phyloP scores from a whole-genome alignment of 2,888 invertebrate genomes.

The Lobophora halterata region DNA sequence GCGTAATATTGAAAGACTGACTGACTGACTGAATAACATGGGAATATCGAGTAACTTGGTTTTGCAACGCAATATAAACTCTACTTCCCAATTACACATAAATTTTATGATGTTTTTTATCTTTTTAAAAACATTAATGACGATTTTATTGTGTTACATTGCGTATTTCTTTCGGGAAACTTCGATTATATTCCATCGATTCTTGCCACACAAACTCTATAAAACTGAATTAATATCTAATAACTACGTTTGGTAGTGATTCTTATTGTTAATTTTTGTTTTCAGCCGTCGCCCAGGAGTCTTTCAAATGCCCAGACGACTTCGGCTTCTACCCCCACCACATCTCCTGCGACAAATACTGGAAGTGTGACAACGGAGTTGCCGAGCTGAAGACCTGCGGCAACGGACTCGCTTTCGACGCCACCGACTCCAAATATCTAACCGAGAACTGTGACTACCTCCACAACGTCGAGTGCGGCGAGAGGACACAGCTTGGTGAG shows the following conservation, averaged over 20 bases:
- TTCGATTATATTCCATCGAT: no score
- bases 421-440: slow-evolving; percentile 92
- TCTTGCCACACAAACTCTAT: slow-evolving; percentile 17
- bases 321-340: slow-evolving; percentile 97
- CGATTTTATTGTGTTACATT: no score
- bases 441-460: slow-evolving; percentile 97
- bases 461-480: slow-evolving; percentile 96
- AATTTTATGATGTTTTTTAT: no score
- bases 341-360: slow-evolving; percentile 95
- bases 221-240: neutral
- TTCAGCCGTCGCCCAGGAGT: slow-evolving; percentile 88
- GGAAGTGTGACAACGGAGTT: slow-evolving; percentile 95
- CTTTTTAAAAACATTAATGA: no score
- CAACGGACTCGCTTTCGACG: slow-evolving; percentile 95
- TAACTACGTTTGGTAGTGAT: neutral
- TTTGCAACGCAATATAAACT: no score
- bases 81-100: no score
- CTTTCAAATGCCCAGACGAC: slow-evolving; percentile 96
- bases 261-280: slow-evolving; percentile 37
- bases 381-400: slow-evolving; percentile 96
- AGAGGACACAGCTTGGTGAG: slow-evolving; percentile 91
- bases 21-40: no score
- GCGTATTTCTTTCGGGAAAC: neutral
- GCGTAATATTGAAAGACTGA: slow-evolving; percentile 47
- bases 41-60: no score